Evolutionary conservation across 2,888 invertebrate genomes (phyloP), one percentile per base, ranked within the genome.

Genomic region (Pseudolycoriella hygida): DNA sequence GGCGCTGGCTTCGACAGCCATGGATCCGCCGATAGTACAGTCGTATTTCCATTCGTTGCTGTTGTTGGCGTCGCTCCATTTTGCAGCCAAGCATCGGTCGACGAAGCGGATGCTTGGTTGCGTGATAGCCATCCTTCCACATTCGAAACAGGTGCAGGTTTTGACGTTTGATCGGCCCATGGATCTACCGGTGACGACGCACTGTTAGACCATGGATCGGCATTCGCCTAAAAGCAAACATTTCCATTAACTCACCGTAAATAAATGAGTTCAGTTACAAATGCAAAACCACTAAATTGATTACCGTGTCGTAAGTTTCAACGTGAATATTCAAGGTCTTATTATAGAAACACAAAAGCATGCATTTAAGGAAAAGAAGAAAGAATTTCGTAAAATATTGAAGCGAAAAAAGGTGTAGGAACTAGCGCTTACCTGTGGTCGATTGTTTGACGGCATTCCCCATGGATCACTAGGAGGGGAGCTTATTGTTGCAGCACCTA

Each of bases 381-480:
- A n/a, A 39, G 15, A 39, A 17, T 17, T 31, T 31, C n/a, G 14
- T 25, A 3, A 17, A 32, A 31, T 14, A 15, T 31, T 42, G n/a
- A n/a, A n/a, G n/a, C n/a, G n/a, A n/a, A n/a, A n/a, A n/a, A n/a
- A n/a, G n/a, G n/a, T n/a, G n/a, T n/a, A n/a, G n/a, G n/a, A n/a
- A n/a, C n/a, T n/a, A n/a, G n/a, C n/a, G 17, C 45, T 54, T 61
- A 76, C 75, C 68, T 74, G 76, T 49, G 69, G 70, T 19, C 74
- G 68, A 25, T 8, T 25, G 8, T 25, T 25, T 40, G 70, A 62
- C 43, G 76, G 72, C 56, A 76, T 68, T 20, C 78, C 80, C 88
- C 88, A 88, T 3, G 86, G 82, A 68, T 87, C 86, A n/a, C 58
- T 55, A 11, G 52, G 55, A 50, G 68, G 65, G 50, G 68, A 67